Base-by-base conservation (phyloP, 1,140 invertebrate species). In the Eurosta solidaginis region DNA sequence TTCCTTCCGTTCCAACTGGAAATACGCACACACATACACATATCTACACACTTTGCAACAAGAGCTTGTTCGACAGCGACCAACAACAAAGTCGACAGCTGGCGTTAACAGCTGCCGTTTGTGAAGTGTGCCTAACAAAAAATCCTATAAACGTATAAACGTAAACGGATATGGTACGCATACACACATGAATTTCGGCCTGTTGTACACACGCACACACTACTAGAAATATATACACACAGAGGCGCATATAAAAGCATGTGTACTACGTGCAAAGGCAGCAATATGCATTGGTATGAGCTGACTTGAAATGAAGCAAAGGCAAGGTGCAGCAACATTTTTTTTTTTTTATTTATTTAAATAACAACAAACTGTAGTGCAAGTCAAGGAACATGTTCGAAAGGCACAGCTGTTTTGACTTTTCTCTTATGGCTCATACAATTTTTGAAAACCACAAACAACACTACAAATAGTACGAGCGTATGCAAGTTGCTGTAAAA, bases 101-200 rank as follows among this genome's bases (percentile, higher is more conserved):
- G 59, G 59, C 17, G 59, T 29, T 42, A 68, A 68, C 59, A 68
- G 59, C 59, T 68, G 59, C 59, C 59, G 33, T 40, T 36, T 68
- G n/a, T n/a, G 59, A 33, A 68, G 59, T 68, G 59, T 68, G 59
- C 59, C 59, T 10, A 40, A 40, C 40, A 68, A 63, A 63, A 33
- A 36, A 63, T 36, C 59, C 12, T 17, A 63, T 20, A 33, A n/a
- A n/a, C n/a, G n/a, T n/a, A n/a, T n/a, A 36, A 12, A 68, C 40
- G 59, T 9, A 68, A 68, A 22, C 59, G 29, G 59, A 68, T 68
- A 68, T 68, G 17, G n/a, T 68, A 40, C 59, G n/a, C n/a, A n/a
- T n/a, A 40, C 20, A 10, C 59, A 68, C 59, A 40, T 68, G 59
- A 68, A n/a, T n/a, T n/a, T n/a, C n/a, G n/a, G n/a, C n/a, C n/a